Evolutionary conservation across 2,113 vertebrate species (phyloP), one percentile per base, ranked within the genome.

Genomic region (Oceanites oceanicus): DNA sequence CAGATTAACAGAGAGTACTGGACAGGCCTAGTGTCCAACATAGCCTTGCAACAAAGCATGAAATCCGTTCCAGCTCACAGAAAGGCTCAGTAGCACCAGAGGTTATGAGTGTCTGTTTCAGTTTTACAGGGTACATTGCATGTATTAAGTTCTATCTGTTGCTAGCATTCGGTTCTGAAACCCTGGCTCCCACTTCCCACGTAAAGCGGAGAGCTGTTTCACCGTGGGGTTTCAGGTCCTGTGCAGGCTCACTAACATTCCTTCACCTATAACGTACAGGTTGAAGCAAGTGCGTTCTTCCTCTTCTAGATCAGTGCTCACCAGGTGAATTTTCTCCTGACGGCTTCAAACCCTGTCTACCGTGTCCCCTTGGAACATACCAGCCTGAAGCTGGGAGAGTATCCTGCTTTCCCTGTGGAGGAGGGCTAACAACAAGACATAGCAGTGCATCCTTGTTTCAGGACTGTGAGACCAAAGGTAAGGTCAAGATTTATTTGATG

Each of bases 391-490:
- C 97, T 18, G 99, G 99, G 22, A 98, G 99, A 34, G 99, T 99
- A 9, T 98, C 98, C 96, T 99, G 99, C 94, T 98, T 99, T 92
- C 77, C 97, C 18, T 99, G 99, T 8, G 99, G 99, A 86, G 99
- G 99, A 62, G 98, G 98, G 82, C 98, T 99, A 21, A 97, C 98
- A 32, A 99, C 99, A 50, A 99, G 98, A 90, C 97, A 98, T 30
- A 97, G 70, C 0, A 96, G 98, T 52, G 98, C 99, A 15, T 96
- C 98, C 49, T 97, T 98, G 40, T 99, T 99, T 81, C 99, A 99
- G 97, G 98, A 99, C 96, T 99, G 99, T 73, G 99, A 99, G 97
- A 99, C 99, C 62, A 99, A 98, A 99, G 99, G 99, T 99, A 94
- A 97, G 97, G 56, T 67, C 34, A 13, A 36, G 53, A 21, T 58